These are phyloP conservation scores for Magallana gigas DNA, from an alignment of 1,140 invertebrate species.

Conservation along the genomic window DNA sequence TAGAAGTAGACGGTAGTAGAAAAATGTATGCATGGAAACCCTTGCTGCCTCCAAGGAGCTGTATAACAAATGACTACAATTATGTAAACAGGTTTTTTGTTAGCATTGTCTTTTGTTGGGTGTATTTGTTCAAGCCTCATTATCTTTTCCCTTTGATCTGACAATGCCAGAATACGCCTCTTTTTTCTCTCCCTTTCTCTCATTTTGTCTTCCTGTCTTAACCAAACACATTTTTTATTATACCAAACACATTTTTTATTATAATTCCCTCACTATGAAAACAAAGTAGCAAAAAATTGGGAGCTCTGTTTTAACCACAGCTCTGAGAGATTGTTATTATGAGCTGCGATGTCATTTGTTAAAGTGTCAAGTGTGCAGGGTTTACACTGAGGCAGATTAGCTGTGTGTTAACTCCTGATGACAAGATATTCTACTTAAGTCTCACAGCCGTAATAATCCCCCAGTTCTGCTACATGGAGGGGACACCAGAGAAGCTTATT, in stretches of 20 bases:
- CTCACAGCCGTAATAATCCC: background rate
- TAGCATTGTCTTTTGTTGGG: background rate
- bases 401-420: background rate
- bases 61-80: slow-evolving; percentile 14
- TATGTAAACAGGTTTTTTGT: background rate
- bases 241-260: too few species aligned
- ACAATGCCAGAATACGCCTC: background rate
- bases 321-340: too few species aligned
- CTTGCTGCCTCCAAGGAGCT: background rate
- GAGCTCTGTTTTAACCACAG: too few species aligned
- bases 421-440: slow-evolving; percentile 22
- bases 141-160: background rate
- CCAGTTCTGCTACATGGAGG: background rate
- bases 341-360: background rate
- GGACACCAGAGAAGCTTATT: background rate
- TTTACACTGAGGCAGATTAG: background rate
- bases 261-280: too few species aligned
- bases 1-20: background rate
- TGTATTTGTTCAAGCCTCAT: background rate
- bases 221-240: too few species aligned
- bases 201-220: background rate
- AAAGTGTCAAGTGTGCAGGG: background rate
- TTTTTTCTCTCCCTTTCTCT: background rate
- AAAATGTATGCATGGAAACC: background rate
- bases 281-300: too few species aligned